Evolutionary conservation across 2,113 vertebrate genomes (phyloP), one percentile per base, ranked within the genome.

Genomic region (Quiscalus mexicanus): DNA sequence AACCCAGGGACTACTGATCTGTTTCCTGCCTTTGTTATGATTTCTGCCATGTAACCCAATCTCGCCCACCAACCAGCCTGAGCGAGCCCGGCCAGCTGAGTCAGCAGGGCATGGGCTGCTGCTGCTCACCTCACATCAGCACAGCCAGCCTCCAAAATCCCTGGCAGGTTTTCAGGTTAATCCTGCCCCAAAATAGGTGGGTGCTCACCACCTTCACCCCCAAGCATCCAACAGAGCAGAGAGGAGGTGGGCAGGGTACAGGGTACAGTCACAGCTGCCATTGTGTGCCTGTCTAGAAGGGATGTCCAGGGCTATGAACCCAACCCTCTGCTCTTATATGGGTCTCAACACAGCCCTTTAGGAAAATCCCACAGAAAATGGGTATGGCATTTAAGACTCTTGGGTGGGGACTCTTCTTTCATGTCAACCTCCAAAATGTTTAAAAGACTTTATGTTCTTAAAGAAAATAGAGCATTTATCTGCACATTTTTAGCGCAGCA

Each of bases 1-100:
- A 98, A 98, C 96, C 97, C 96, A 93, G 95, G 98, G 98, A 98
- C 96, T 98, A 97, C 98, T 98, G 98, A 98, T 98, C 98, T 98
- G 98, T 98, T 99, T 99, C 98, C 99, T 99, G 98, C 98, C 98
- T 98, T 98, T 99, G 98, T 99, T 99, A 98, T 99, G 98, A 98
- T 99, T 99, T 98, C 98, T 98, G 95, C 97, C 96, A 96, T 96
- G 96, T 97, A 98, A 98, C 97, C 96, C 95, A 97, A 98, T 98
- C 98, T 98, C 88, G 21, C 97, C 98, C 74, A 79, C 81, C 53
- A 96, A 86, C 71, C 92, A 97, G 95, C 93, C 97, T n/a, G 87
- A 97, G 97, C 41, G 5, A 39, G 86, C 94, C 15, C 9, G 78
- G 84, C 96, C 98, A 98, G 98, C 99, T 99, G 98, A 98, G 98